Evolutionary conservation across 2,888 invertebrate genomes (phyloP).

Genomic region (Drosophila trichaetosa): DNA sequence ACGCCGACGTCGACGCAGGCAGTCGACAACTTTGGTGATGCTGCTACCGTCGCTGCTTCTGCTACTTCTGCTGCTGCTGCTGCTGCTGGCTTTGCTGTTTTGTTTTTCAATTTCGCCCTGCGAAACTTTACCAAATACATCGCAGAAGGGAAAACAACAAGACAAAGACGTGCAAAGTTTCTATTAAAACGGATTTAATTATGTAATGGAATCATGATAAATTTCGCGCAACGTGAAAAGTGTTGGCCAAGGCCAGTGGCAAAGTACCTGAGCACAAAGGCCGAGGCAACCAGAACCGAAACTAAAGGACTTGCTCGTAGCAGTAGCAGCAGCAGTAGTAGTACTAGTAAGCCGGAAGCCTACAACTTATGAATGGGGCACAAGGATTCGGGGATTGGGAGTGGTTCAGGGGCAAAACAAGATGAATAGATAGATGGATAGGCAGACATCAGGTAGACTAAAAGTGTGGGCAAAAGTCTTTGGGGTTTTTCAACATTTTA

Average conservation of each 20-base stretch:
- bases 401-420: neutral
- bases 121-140: conserved; percentile 77
- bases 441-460: conserved; percentile 52
- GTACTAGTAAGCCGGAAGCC: conserved; percentile 22
- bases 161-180: conserved; percentile 75
- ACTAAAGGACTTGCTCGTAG: conserved; percentile 20
- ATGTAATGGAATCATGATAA: conserved; percentile 83
- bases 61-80: conserved; percentile 40
- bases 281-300: conserved; percentile 47
- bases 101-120: conserved; percentile 75
- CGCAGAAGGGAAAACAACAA: conserved; percentile 62
- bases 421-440: conserved; percentile 46
- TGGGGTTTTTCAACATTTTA: conserved; percentile 34
- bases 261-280: conserved; percentile 63
- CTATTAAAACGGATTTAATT: conserved; percentile 83
- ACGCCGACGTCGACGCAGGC: conserved; percentile 31
- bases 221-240: conserved; percentile 81
- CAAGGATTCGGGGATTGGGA: neutral
- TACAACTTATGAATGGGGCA: neutral
- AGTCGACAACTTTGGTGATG: conserved; percentile 41
- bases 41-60: conserved; percentile 43
- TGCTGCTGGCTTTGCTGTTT: conserved; percentile 64
- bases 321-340: conserved; percentile 4
- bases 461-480: conserved; percentile 13
- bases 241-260: conserved; percentile 65